Conservation (phyloP, 2,113 vertebrate genomes). For the Anser cygnoides region DNA sequence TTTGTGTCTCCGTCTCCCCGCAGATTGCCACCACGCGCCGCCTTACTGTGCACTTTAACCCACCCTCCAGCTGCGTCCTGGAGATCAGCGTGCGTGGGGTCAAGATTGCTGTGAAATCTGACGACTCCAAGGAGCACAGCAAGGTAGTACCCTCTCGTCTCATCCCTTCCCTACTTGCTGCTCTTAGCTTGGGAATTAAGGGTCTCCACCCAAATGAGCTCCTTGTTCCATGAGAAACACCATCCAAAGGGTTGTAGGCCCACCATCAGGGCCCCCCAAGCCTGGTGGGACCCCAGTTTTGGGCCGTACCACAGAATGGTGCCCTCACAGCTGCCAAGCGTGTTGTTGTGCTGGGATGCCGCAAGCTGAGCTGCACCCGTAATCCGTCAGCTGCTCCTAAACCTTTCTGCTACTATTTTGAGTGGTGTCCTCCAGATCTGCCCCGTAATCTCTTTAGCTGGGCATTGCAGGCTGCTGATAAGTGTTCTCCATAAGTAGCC, state of each 20-base stretch:
- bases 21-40: constrained; percentile 96
- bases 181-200: background rate
- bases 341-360: fast-evolving
- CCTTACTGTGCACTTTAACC: constrained; percentile 97
- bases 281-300: background rate
- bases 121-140: constrained; percentile 86
- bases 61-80: constrained; percentile 92
- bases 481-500: constrained; percentile 50
- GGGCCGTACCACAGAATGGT: fast-evolving
- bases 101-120: constrained; percentile 89
- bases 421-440: constrained; percentile 56
- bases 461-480: constrained; percentile 23
- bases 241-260: background rate
- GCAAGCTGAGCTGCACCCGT: fast-evolving
- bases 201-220: background rate
- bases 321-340: background rate
- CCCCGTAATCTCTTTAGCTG: constrained; percentile 65
- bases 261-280: fast-evolving
- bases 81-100: constrained; percentile 95
- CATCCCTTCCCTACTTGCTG: background rate
- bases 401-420: constrained; percentile 68
- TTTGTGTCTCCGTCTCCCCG: background rate
- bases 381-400: constrained; percentile 54
- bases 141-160: constrained; percentile 62
- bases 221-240: background rate